A percentile compares a stretch with the other conserved stretches of the same genome.
Conservation (phyloP, 2,797 vertebrate species). For the Sebastes glaucus region DNA sequence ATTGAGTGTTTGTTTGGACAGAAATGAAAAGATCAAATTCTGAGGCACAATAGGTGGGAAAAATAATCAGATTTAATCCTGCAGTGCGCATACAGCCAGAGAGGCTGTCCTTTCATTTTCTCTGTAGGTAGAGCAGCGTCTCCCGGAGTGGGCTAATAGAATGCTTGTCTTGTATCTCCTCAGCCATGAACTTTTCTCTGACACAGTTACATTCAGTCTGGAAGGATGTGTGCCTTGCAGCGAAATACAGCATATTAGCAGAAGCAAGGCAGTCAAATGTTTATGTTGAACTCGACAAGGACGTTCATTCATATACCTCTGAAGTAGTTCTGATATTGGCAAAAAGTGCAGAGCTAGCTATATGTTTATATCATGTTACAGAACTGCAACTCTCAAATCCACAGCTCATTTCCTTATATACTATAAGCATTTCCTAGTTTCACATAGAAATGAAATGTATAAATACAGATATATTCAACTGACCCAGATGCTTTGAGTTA, state of each 20-base stretch:
- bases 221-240: slow-evolving; percentile 38
- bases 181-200: slow-evolving; percentile 68
- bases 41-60: slow-evolving; percentile 51
- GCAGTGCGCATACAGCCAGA: slow-evolving; percentile 39
- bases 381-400: not conserved
- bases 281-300: slow-evolving; percentile 25
- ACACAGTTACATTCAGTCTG: slow-evolving; percentile 61
- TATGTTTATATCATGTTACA: not conserved
- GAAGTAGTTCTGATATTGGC: not conserved
- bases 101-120: slow-evolving; percentile 69
- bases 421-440: not conserved
- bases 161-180: slow-evolving; percentile 71
- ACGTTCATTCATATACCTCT: not conserved
- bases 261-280: slow-evolving; percentile 35
- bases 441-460: not conserved
- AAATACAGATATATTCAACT: not conserved
- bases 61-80: slow-evolving; percentile 65
- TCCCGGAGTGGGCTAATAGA: slow-evolving; percentile 63
- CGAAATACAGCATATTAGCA: slow-evolving; percentile 40
- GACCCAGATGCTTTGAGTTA: not conserved
- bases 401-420: not conserved
- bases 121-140: slow-evolving; percentile 56
- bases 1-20: slow-evolving; percentile 58
- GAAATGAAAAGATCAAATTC: slow-evolving; percentile 67
- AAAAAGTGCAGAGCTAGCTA: not conserved